Evolutionary conservation across 2,113 vertebrate species (phyloP).

Genomic region (Labeo catla): DNA sequence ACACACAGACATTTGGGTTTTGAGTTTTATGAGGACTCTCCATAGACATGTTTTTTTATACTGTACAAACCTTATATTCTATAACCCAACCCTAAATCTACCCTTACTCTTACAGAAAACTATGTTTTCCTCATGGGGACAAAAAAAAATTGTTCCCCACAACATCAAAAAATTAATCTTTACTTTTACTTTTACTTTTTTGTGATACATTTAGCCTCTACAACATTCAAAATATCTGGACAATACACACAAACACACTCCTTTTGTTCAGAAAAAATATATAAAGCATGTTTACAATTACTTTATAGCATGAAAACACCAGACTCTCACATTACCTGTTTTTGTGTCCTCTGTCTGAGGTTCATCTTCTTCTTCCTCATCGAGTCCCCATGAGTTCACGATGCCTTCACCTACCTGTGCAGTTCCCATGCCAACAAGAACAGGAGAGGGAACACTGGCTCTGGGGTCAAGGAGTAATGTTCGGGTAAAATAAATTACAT

Average conservation of each 20-base stretch:
- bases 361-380: conserved; percentile 83
- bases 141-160: too few relatives aligned
- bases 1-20: not conserved
- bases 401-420: conserved; percentile 89
- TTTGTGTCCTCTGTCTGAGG: conserved; percentile 51
- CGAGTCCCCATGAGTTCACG: conserved; percentile 86
- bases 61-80: not conserved
- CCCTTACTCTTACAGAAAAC: too few relatives aligned
- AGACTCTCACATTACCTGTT: conserved; percentile 26
- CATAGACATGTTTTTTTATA: not conserved
- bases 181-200: too few relatives aligned
- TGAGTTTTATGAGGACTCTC: not conserved
- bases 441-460: conserved; percentile 70
- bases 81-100: not conserved
- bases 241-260: not conserved
- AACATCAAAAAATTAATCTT: too few relatives aligned
- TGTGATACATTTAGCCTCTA: not conserved
- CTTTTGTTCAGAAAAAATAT: not conserved
- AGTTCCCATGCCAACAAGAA: conserved; percentile 84
- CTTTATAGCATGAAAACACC: not conserved
- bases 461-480: conserved; percentile 65
- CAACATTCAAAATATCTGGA: not conserved
- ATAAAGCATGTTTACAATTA: not conserved
- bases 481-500: not conserved
- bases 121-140: too few relatives aligned